Conservation (phyloP, 2,797 vertebrate genomes). For the Chanos chanos region DNA sequence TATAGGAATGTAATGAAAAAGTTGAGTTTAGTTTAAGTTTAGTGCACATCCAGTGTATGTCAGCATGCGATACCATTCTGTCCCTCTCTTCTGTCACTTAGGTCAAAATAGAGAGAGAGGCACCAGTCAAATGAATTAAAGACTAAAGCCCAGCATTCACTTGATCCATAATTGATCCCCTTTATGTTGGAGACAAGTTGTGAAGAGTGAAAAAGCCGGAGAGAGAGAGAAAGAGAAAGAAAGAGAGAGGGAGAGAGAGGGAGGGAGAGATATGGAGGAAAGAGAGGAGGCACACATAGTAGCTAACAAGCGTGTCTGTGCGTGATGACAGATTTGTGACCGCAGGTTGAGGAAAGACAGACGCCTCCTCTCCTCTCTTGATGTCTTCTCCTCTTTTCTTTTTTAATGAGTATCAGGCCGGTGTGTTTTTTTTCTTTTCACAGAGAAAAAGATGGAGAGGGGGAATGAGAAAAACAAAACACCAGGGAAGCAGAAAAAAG, state of each 20-base stretch:
- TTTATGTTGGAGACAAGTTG: slow-evolving; percentile 51
- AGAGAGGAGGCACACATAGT: slow-evolving; percentile 48
- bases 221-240: slow-evolving; percentile 40
- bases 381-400: slow-evolving; percentile 65
- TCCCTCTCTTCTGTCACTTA: slow-evolving; percentile 10
- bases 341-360: slow-evolving; percentile 72
- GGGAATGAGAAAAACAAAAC: slow-evolving; percentile 67
- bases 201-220: slow-evolving; percentile 35
- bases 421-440: slow-evolving; percentile 57
- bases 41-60: no score
- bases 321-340: slow-evolving; percentile 67
- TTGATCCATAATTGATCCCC: slow-evolving; percentile 79
- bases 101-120: slow-evolving; percentile 11
- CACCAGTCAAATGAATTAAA: slow-evolving; percentile 29
- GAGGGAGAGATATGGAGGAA: slow-evolving; percentile 45
- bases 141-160: slow-evolving; percentile 58
- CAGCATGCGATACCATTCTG: no score
- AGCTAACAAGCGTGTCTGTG: slow-evolving; percentile 67
- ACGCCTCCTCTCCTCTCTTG: slow-evolving; percentile 63
- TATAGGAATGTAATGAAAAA: no score
- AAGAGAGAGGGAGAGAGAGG: slow-evolving; percentile 27
- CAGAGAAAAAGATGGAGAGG: slow-evolving; percentile 36
- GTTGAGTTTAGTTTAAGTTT: no score
- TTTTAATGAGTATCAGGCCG: slow-evolving; percentile 79
- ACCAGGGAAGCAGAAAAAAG: slow-evolving; percentile 74